Evolutionary conservation across 2,888 invertebrate species (phyloP), one percentile per base, ranked within the genome.

Genomic region (Hypsopygia costalis): DNA sequence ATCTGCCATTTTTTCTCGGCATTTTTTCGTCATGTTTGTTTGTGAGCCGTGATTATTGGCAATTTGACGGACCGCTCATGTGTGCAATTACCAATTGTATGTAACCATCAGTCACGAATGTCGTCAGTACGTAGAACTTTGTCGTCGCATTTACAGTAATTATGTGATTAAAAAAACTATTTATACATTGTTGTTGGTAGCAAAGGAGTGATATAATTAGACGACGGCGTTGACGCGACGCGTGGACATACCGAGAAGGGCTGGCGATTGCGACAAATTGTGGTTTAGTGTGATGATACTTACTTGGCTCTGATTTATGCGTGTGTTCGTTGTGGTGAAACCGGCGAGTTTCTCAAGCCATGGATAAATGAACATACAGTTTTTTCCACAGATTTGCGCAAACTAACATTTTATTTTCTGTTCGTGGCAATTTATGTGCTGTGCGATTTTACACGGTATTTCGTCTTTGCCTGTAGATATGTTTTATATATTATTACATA

Each of bases 151-250:
- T 22, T 27, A 31, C 12, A 11, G 31, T 31, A 12, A 31, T 31
- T 31, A 35, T 11, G 34, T 35, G 27, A 35, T 35, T 35, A 35
- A 25, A 35, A n/a, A 35, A 35, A 35, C 22, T 27, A 11, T 11
- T 31, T 12, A 11, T 31, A 31, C 29, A 9, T 29, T 9, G 29
- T 29, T n/a, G 29, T 29, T 29, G 29, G 11, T 6, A 29, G 1
- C 29, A 9, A 11, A 5, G 29, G 5, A 10, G 29, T 27, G 27
- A 7, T 27, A 27, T 27, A 27, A n/a, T 27, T 16, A 16, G 16
- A 16, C 16, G 4, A 16, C 16, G 4, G 16, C 4, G 16, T 16
- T 16, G 25, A 25, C 1, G n/a, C 25, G n/a, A 25, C 25, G n/a
- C 25, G 25, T 25, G 25, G n/a, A 6, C n/a, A 25, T 25, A 25